These are phyloP conservation scores for Oscheius sp. DNA, from an alignment of 2,888 invertebrate genomes.

Conservation along the genomic window DNA sequence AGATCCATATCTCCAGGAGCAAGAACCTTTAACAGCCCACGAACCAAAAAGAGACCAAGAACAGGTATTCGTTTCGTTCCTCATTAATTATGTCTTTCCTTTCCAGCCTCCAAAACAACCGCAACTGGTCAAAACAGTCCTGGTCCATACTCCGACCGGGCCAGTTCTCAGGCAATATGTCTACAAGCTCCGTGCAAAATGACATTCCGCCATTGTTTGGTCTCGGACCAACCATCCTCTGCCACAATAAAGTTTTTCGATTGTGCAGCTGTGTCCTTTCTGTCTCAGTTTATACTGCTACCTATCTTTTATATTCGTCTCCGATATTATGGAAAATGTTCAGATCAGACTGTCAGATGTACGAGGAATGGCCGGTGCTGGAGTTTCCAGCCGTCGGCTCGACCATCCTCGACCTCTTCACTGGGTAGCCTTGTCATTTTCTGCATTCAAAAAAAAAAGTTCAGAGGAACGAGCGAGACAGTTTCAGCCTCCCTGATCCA, in stretches of 20 bases:
- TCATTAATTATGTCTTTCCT: neutral
- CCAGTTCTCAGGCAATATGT: constrained; percentile 11
- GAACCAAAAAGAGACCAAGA: neutral
- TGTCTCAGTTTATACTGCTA: neutral
- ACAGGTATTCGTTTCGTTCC: neutral
- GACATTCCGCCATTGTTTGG: constrained; percentile 15
- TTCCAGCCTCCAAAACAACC: neutral
- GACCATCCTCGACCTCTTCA: constrained; percentile 68
- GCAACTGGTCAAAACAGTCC: neutral
- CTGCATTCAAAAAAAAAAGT: neutral
- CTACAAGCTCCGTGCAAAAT: neutral
- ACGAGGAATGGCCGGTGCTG: constrained; percentile 70
- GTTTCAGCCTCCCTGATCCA: constrained; percentile 53
- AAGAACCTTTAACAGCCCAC: neutral
- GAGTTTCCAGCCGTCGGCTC: constrained; percentile 66
- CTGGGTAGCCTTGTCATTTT: constrained; percentile 51
- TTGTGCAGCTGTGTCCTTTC: neutral
- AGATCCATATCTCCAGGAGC: neutral
- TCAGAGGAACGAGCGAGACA: constrained; percentile 53
- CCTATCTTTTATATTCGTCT: neutral
- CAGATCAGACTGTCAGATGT: constrained; percentile 41
- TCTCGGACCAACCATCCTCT: neutral
- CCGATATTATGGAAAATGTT: too few relatives aligned
- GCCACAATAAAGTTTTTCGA: constrained; percentile 5
- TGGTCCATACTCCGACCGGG: neutral